Evolutionary conservation across 2,888 invertebrate species (phyloP), one percentile per base, ranked within the genome.

Genomic region (Amphimallon solstitiale): DNA sequence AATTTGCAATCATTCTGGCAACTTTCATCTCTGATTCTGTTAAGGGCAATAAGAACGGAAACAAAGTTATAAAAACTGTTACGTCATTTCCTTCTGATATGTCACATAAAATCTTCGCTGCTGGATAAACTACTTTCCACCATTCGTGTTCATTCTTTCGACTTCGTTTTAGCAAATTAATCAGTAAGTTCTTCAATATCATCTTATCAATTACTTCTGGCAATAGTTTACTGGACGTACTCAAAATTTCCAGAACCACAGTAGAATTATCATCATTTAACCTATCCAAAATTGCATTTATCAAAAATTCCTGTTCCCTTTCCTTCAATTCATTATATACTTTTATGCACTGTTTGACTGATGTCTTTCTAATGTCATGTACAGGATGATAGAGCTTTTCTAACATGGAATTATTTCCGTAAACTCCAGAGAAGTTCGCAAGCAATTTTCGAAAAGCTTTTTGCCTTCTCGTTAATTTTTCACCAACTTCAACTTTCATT

Each of bases 381-480:
- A 88, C 89, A 0, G 89, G 84, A 79, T 95, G 92, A 74, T 92
- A 91, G 0, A 95, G 80, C 71, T 90, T 89, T 76, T 91, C 87
- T 73, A 90, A 88, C 0, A 91, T 83, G 60, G 86, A 76, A 48
- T 73, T 75, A 69, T 74, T 77, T 52, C 73, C 72, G 63, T 73
- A 68, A 29, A 75, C 70, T 5, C 68, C 69, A 60, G 72, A 65
- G 2, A 71, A 67, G 51, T 74, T 72, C 29, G 75, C 70, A 9
- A 80, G 68, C 37, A 81, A 71, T 62, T 74, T 76, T 21, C 77
- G 73, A n/a, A 80, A 71, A 29, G 67, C 68, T 67, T 74, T 75
- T 60, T 75, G 61, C 60, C 67, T 48, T 49, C 68, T 61, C n/a
- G 51, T 66, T 15, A 43, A 23, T n/a, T 45, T 34, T 56, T 63